Conservation (phyloP, 2,113 vertebrate species). For the Tychaedon coryphoeus region DNA sequence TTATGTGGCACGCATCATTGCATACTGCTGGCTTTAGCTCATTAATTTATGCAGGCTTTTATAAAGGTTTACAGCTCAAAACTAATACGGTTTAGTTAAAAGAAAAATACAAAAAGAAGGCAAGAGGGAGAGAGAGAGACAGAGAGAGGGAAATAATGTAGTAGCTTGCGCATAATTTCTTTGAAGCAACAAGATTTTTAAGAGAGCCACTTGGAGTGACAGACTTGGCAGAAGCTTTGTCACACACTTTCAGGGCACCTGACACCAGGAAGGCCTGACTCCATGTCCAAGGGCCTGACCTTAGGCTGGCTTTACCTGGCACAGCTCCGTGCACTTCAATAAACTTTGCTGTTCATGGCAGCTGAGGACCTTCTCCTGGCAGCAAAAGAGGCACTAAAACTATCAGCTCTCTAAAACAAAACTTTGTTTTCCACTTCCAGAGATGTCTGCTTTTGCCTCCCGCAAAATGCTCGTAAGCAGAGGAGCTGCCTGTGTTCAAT, state of each 20-base stretch:
- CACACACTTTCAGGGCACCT: not conserved
- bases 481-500: not conserved
- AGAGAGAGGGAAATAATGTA: not conserved
- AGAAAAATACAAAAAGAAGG: not conserved
- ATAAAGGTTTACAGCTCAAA: not conserved
- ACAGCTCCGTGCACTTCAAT: not conserved
- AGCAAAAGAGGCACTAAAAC: not conserved
- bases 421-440: not conserved
- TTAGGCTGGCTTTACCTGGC: not conserved
- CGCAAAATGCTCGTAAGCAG: not conserved
- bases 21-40: not conserved
- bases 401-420: not conserved
- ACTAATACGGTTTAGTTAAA: not conserved
- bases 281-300: not conserved
- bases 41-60: not conserved
- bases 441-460: not conserved
- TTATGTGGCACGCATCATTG: not conserved
- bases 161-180: not conserved
- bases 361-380: not conserved
- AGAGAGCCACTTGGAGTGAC: not conserved
- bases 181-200: not conserved
- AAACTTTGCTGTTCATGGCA: not conserved
- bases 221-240: not conserved
- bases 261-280: not conserved
- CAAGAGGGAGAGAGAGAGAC: not conserved